phyloP scores from a whole-genome alignment of 2,797 vertebrate genomes.

The Oreochromis grahami region DNA sequence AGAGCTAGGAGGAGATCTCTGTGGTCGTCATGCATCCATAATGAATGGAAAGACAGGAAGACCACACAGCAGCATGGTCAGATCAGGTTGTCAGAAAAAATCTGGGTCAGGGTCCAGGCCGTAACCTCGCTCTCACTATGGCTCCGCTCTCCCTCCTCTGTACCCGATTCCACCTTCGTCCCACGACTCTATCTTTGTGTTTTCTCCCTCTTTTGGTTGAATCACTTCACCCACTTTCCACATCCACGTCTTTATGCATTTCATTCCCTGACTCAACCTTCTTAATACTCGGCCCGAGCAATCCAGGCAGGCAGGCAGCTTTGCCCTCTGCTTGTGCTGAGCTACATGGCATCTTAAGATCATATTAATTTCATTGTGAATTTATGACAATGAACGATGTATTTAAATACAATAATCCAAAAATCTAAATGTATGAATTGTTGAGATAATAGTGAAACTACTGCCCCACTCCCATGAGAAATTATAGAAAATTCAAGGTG shows the following conservation, averaged over 20 bases:
- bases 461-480: background rate
- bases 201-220: background rate
- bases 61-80: conserved; percentile 54
- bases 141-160: background rate
- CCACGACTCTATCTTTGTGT: background rate
- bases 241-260: background rate
- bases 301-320: background rate
- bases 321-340: background rate
- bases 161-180: conserved; percentile 14
- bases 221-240: background rate
- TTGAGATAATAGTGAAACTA: background rate
- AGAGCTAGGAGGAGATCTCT: conserved; percentile 4
- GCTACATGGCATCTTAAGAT: conserved; percentile 5
- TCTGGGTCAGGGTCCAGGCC: conserved; percentile 60
- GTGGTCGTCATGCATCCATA: conserved; percentile 20
- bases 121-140: conserved; percentile 25
- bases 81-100: conserved; percentile 66
- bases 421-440: background rate
- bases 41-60: conserved; percentile 50
- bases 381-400: background rate
- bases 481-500: background rate
- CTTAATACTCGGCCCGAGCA: background rate
- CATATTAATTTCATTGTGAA: background rate
- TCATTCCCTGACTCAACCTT: background rate
- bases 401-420: background rate